Evolutionary conservation across 2,888 invertebrate species (phyloP).

Genomic region (Stenodema calcarata): DNA sequence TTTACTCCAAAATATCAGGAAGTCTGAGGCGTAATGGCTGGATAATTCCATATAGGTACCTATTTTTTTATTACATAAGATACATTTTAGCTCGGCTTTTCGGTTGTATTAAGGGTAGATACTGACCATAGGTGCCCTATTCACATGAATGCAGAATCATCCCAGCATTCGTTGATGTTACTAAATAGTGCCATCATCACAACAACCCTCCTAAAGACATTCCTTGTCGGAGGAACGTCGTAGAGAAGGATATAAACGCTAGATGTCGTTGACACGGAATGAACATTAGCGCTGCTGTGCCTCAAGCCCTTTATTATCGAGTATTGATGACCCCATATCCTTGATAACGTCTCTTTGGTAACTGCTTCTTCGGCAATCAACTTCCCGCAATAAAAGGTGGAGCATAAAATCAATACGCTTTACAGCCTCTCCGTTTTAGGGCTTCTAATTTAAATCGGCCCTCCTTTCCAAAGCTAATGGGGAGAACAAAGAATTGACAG

Average conservation of each 20-base stretch:
- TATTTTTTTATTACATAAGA: neutral
- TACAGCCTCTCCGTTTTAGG: constrained; percentile 18
- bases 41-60: neutral
- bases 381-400: neutral
- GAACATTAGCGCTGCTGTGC: neutral
- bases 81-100: no score
- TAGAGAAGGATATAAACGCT: neutral
- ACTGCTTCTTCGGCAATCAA: constrained; percentile 14
- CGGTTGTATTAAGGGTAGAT: no score
- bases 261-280: neutral
- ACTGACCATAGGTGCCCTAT: no score
- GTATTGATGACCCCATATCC: constrained; percentile 5
- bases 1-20: no score
- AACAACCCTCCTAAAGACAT: no score
- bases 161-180: no score
- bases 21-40: neutral
- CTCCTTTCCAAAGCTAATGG: neutral
- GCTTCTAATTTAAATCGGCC: neutral
- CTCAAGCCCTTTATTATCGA: neutral
- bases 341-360: constrained; percentile 12
- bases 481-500: neutral
- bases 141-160: no score
- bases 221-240: no score
- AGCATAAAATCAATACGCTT: constrained; percentile 14
- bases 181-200: no score